phyloP scores from a whole-genome alignment of 2,888 invertebrate genomes.

The Mactromeris polynyma region DNA sequence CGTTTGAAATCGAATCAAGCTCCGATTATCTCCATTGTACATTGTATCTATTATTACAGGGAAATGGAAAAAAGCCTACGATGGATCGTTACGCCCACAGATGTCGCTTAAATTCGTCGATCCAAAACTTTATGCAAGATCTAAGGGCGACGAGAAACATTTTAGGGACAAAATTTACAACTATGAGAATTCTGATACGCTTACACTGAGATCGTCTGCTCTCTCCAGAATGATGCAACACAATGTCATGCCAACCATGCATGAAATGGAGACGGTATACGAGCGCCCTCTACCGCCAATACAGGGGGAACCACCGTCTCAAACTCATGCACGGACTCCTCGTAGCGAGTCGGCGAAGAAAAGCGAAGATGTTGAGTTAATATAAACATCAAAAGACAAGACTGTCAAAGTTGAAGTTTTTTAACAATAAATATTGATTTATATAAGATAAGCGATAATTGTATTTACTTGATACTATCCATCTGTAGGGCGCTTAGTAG shows the following conservation, averaged over 20 bases:
- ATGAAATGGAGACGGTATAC: slow-evolving; percentile 28
- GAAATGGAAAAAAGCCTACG: slow-evolving; percentile 59
- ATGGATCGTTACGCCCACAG: slow-evolving; percentile 59
- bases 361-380: slow-evolving; percentile 25
- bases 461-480: too few species aligned
- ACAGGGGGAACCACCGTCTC: background rate
- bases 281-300: slow-evolving; percentile 32
- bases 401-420: too few species aligned
- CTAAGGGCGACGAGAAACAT: slow-evolving; percentile 48
- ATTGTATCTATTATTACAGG: slow-evolving; percentile 31
- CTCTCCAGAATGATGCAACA: slow-evolving; percentile 53
- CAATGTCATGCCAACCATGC: slow-evolving; percentile 23
- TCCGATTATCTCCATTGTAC: too few species aligned
- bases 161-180: slow-evolving; percentile 62
- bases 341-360: slow-evolving; percentile 3
- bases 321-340: background rate
- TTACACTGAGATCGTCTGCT: slow-evolving; percentile 60
- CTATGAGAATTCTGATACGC: slow-evolving; percentile 61
- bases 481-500: too few species aligned
- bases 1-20: too few species aligned
- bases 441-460: too few species aligned
- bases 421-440: too few species aligned
- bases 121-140: slow-evolving; percentile 49
- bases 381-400: background rate
- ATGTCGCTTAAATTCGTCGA: slow-evolving; percentile 63